phyloP scores from a whole-genome alignment of 1,140 invertebrate genomes.

The Drosophila mayri region DNA sequence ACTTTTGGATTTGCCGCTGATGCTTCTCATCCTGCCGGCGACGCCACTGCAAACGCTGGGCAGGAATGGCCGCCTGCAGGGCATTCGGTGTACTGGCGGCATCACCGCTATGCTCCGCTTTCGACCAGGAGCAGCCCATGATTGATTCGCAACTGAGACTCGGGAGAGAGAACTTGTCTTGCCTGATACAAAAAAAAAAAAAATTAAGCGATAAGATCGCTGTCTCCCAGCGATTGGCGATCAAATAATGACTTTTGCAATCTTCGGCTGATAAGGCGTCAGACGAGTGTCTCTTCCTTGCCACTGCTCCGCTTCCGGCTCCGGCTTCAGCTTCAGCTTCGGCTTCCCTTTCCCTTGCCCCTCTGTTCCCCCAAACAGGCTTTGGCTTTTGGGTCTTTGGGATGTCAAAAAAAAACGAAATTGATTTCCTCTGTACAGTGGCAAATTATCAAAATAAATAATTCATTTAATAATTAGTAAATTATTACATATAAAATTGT shows the following conservation, averaged over 20 bases:
- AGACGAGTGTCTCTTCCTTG: slow-evolving; percentile 1
- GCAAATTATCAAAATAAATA: not conserved
- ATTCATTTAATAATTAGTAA: not conserved
- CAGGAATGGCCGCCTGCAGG: slow-evolving; percentile 53
- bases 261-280: slow-evolving; percentile 16
- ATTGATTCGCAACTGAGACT: slow-evolving; percentile 12
- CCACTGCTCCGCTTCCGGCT: slow-evolving; percentile 22
- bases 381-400: not conserved
- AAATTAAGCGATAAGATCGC: not conserved
- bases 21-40: slow-evolving; percentile 67
- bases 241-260: slow-evolving; percentile 33
- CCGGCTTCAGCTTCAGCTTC: not conserved
- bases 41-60: slow-evolving; percentile 8
- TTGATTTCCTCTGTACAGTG: slow-evolving; percentile 4
- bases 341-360: too few species aligned
- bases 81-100: slow-evolving; percentile 42
- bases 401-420: not conserved
- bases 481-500: not conserved
- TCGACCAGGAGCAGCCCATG: slow-evolving; percentile 78
- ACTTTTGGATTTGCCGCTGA: slow-evolving; percentile 55
- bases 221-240: not conserved
- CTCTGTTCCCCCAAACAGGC: not conserved
- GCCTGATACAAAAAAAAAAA: not conserved
- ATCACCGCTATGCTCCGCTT: slow-evolving; percentile 26
- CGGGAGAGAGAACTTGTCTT: not conserved